Evolutionary conservation across 2,113 vertebrate species (phyloP), one percentile per base, ranked within the genome.

Genomic region (Pteropus alecto): DNA sequence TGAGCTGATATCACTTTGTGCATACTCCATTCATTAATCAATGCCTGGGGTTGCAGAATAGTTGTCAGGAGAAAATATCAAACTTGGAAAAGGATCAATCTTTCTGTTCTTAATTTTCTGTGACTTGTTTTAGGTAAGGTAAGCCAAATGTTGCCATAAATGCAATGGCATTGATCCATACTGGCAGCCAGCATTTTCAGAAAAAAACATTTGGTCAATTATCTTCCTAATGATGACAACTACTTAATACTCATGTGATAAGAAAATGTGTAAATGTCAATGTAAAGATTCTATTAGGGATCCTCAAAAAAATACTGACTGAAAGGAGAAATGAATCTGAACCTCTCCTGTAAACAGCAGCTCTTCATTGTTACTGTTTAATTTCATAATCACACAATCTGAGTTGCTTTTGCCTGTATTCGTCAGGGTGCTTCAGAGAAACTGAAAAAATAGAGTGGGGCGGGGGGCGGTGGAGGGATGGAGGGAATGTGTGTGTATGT

Each of bases 11-110:
- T 98, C 98, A 98, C 98, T 98, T 97, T 98, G 98, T 98, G 98
- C 98, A 98, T 98, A 98, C 97, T 97, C 98, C 93, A 95, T 94
- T 98, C 99, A 99, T 99, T 99, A 99, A 99, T 99, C 99, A 99
- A 98, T 99, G 99, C 98, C 99, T 97, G 82, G 88, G 98, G 96
- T 98, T 97, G 98, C 98, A 98, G 88, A 98, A 92, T 96, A 97
- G 97, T 97, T 98, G 97, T 98, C 98, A 99, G 98, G 97, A 98
- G 98, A 98, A 98, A 98, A 98, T 98, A 98, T 93, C 98, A 98
- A 98, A 98, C 97, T 98, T 98, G 97, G 93, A 96, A 98, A 98
- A 89, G 92, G 97, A 98, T 98, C 96, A 91, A 86, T 98, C 81
- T 97, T 97, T 83, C 90, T 97, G 95, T 98, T 98, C 97, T 98